Evolutionary conservation across 2,888 invertebrate genomes (phyloP), one percentile per base, ranked within the genome.

Genomic region (Caenorhabditis afra): DNA sequence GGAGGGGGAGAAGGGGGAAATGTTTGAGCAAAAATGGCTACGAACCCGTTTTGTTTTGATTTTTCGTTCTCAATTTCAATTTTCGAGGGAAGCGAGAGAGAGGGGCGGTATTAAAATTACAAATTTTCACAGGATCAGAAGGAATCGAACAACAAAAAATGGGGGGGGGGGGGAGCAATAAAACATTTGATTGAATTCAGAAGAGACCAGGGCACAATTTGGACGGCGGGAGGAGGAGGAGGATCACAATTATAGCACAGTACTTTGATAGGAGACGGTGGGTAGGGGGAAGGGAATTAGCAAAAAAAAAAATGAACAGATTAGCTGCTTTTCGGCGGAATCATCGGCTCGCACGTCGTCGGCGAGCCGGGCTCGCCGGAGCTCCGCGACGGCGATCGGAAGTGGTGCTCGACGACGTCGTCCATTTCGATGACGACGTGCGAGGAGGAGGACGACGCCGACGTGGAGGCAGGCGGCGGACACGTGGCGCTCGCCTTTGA

Each of bases 391-490:
- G 71, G 71, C 1, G 71, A 71, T 11, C 71, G 71, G 18, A 71
- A 71, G 18, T 64, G 45, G 62, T 62, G 62, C 16, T 70, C 53
- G 8, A 39, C 45, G n/a, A 62, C 37, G 16, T 62, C 61, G n/a
- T 78, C 78, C 35, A 78, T 78, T 35, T 71, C 37, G 20, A 78
- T 78, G 0, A 67, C 73, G 29, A 61, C 37, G 37, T 78, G 71
- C 4, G 70, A n/a, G 4, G 66, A 3, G 29, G 29, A 29, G 4
- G 29, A 67, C 5, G 65, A n/a, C 5, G 66, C n/a, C n/a, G n/a
- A n/a, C n/a, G n/a, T n/a, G n/a, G n/a, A n/a, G n/a, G n/a, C n/a
- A n/a, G n/a, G 66, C 4, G 78, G 67, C 3, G 67, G 71, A 44
- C 71, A 71, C 12, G 71, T 71, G 37, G 18, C 39, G 20, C 57